These are phyloP conservation scores for Pseudomugil tenellus DNA, from an alignment of 2,797 vertebrate genomes.

Conservation along the genomic window DNA sequence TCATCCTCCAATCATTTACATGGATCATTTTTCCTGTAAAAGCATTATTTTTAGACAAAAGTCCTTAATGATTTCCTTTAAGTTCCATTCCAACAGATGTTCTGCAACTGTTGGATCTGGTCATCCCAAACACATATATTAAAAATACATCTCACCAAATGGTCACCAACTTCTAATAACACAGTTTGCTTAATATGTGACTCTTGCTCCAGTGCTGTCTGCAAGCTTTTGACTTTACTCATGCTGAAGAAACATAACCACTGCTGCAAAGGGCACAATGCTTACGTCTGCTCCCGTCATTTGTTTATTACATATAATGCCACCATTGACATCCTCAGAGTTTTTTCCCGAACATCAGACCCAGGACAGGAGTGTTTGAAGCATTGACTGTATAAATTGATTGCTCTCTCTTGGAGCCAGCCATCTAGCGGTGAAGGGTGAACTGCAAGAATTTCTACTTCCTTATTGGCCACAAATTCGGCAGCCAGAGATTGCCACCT, in stretches of 20 bases:
- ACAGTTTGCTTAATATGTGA: slow-evolving; percentile 26
- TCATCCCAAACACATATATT: slow-evolving; percentile 40
- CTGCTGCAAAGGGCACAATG: background rate
- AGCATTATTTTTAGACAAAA: slow-evolving; percentile 87
- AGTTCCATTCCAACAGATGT: background rate
- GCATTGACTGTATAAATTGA: too few relatives aligned
- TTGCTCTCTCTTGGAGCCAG: too few relatives aligned
- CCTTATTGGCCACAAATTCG: too few relatives aligned
- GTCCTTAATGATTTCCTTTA: slow-evolving; percentile 20
- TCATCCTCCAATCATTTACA: slow-evolving; percentile 79
- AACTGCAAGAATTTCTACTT: too few relatives aligned
- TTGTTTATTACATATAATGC: slow-evolving; percentile 43
- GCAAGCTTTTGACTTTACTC: slow-evolving; percentile 42
- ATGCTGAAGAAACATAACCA: slow-evolving; percentile 31
- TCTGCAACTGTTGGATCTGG: slow-evolving; percentile 10
- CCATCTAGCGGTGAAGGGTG: too few relatives aligned
- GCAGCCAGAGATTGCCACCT: too few relatives aligned
- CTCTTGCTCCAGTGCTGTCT: slow-evolving; percentile 5
- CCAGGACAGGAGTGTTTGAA: slow-evolving; percentile 91
- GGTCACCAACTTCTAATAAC: slow-evolving; percentile 38
- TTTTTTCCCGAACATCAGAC: slow-evolving; percentile 75
- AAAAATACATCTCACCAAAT: slow-evolving; percentile 31
- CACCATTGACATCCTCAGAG: slow-evolving; percentile 81
- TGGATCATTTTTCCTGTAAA: slow-evolving; percentile 88
- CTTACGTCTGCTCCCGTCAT: slow-evolving; percentile 13